phyloP scores from a whole-genome alignment of 1,140 invertebrate genomes.

The Drosophila pruinosa region DNA sequence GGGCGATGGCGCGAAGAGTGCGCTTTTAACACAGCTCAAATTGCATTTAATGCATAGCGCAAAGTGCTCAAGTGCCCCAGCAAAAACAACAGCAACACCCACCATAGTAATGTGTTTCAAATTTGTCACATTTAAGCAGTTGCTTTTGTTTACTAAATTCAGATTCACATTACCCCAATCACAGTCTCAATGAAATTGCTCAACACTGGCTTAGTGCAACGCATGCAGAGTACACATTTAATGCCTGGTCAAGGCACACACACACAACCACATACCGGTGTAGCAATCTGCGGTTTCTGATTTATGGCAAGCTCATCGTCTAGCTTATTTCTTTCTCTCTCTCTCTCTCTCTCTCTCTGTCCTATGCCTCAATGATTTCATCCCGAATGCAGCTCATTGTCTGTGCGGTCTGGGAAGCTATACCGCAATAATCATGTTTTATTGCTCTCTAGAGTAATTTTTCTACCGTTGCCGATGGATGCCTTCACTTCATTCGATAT shows the following conservation, averaged over 20 bases:
- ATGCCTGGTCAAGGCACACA: slow-evolving; percentile 4
- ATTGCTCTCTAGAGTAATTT: slow-evolving; percentile 73
- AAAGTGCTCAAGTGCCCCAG: slow-evolving; percentile 27
- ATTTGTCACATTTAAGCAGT: slow-evolving; percentile 12
- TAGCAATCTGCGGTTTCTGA: slow-evolving; percentile 49
- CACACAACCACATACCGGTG: slow-evolving; percentile 10
- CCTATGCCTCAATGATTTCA: slow-evolving; percentile 6
- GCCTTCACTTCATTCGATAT: too few relatives aligned
- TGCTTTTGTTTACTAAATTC: not conserved
- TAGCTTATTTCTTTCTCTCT: slow-evolving; percentile 13
- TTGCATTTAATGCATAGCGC: slow-evolving; percentile 65
- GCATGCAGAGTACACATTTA: not conserved
- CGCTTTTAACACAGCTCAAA: slow-evolving; percentile 71
- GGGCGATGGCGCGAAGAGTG: slow-evolving; percentile 42
- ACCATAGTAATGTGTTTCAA: not conserved
- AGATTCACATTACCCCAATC: not conserved
- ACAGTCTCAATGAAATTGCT: not conserved
- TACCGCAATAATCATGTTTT: slow-evolving; percentile 75
- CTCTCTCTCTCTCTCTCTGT: not conserved
- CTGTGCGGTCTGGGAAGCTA: slow-evolving; percentile 47
- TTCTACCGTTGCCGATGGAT: slow-evolving; percentile 50
- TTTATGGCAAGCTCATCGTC: slow-evolving; percentile 67
- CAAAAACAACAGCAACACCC: slow-evolving; percentile 22
- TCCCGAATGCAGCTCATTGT: slow-evolving; percentile 10
- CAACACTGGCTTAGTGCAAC: not conserved